A percentile compares a stretch with the other conserved stretches of the same genome.
These are phyloP conservation scores for Acanthurus tractus DNA, from an alignment of 2,797 vertebrate genomes.

Conservation along the genomic window DNA sequence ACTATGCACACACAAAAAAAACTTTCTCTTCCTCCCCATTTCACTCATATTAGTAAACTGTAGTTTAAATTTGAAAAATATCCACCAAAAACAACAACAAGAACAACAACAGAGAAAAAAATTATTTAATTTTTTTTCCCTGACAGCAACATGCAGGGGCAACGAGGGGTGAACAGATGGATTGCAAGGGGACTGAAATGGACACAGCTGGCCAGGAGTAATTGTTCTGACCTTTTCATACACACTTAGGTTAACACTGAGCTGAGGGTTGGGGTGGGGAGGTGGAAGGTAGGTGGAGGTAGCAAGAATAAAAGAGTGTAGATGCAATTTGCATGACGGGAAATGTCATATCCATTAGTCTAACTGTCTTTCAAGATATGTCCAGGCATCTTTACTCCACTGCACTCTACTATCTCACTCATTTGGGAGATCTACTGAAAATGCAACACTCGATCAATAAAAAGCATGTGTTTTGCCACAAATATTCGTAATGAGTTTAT, in stretches of 20 bases:
- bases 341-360: slow-evolving; percentile 53
- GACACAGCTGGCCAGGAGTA: slow-evolving; percentile 59
- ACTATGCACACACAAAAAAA: background rate
- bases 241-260: slow-evolving; percentile 38
- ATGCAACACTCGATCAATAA: background rate
- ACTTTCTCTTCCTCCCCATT: background rate
- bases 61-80: background rate
- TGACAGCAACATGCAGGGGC: slow-evolving; percentile 22
- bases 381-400: background rate
- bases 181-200: slow-evolving; percentile 45
- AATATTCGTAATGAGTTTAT: background rate
- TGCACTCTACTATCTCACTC: background rate
- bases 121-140: slow-evolving; percentile 7
- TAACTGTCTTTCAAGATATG: slow-evolving; percentile 5
- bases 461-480: background rate
- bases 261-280: background rate
- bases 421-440: background rate
- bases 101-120: background rate
- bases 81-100: background rate
- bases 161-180: slow-evolving; percentile 49
- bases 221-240: slow-evolving; percentile 67
- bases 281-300: background rate
- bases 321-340: slow-evolving; percentile 23
- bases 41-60: background rate
- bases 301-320: background rate